These are phyloP conservation scores for Camponotus floridanus DNA, from an alignment of 1,140 invertebrate genomes.

Conservation along the genomic window DNA sequence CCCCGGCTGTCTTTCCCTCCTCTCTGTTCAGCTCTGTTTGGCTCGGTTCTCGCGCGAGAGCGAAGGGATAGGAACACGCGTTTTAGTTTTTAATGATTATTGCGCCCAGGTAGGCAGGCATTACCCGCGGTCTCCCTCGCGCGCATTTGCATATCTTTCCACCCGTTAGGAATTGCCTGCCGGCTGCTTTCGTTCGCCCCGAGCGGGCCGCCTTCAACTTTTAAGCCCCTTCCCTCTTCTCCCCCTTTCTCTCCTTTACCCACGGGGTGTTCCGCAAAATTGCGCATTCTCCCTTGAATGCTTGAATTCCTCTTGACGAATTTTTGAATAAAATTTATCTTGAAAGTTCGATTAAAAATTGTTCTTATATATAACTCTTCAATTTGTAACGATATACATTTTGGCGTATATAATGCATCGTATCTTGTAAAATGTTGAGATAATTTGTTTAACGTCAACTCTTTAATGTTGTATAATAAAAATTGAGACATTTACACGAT, in stretches of 20 bases:
- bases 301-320: background rate
- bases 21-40: background rate
- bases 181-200: conserved; percentile 72
- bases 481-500: background rate
- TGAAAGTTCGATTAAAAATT: background rate
- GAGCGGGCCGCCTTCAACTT: conserved; percentile 78
- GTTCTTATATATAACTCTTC: background rate
- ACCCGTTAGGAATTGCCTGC: conserved; percentile 81
- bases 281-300: background rate
- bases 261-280: conserved; percentile 35
- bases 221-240: conserved; percentile 76
- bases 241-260: background rate
- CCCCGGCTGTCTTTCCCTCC: background rate
- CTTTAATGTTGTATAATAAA: background rate
- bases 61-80: conserved; percentile 63
- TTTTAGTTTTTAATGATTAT: conserved; percentile 85
- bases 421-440: background rate
- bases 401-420: background rate
- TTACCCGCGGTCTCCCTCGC: conserved; percentile 71
- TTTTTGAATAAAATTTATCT: background rate
- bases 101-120: conserved; percentile 78
- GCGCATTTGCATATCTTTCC: conserved; percentile 84
- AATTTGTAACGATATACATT: background rate
- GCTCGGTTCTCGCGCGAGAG: background rate
- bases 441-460: background rate